Evolutionary conservation across 2,888 invertebrate genomes (phyloP), one percentile per base, ranked within the genome.

Genomic region (Agriopis marginaria): DNA sequence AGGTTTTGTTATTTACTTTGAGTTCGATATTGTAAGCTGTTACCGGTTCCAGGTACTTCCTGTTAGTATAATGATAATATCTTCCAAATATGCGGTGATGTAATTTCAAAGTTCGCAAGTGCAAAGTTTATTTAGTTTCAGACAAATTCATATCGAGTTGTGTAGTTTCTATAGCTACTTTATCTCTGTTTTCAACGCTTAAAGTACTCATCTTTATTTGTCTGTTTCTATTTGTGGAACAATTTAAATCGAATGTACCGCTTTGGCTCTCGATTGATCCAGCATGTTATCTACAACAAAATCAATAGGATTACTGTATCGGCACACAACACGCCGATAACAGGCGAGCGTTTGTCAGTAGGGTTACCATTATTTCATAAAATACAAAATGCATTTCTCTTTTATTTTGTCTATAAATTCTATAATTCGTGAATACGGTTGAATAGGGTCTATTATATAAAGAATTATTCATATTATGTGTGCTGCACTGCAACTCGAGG

Each of bases 291-390:
- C 75, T 76, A 70, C 74, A 75, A 75, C 72, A 76, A 71, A 79
- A 80, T 77, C 79, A 81, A 79, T 81, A 80, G 70, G 65, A 66
- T 71, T 70, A 77, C 75, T 72, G 74, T 81, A 77, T 79, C 74
- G 68, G 61, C 64, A 73, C 74, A 77, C 73, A 75, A 73, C 75
- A 73, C 71, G 74, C 63, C 76, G 75, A 76, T 74, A 76, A 73
- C 77, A 68, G 69, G 72, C 68, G 71, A 66, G 63, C 63, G 56
- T 64, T 67, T 67, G 39, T n/a, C 45, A 49, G 7, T 66, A 66
- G 70, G 66, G 70, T 59, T 53, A 40, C 69, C 65, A 70, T 58
- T 71, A 66, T 32, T 32, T 32, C 4, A 32, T 32, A 32, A 32
- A 32, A 32, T 5, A 3, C 32, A 32, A 47, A 12, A 47, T 47